These are phyloP conservation scores for Porites evermanni DNA, from an alignment of 92 coral and sea anemone genomes.

Conservation along the genomic window DNA sequence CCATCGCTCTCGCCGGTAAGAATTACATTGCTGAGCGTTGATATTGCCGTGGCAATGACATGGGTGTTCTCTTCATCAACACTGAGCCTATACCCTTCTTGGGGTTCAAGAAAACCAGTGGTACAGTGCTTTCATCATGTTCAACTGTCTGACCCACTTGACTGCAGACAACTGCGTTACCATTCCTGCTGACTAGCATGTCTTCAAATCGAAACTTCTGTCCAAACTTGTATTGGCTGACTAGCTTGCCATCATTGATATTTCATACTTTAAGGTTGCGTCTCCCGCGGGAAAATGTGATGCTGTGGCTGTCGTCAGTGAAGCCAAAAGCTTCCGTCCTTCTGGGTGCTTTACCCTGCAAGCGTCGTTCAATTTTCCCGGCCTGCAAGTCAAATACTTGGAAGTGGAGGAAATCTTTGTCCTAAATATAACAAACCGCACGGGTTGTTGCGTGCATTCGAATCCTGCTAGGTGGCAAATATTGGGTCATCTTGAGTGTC, in stretches of 20 bases:
- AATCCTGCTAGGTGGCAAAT: conserved; percentile 70
- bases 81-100: conserved; percentile 32
- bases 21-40: conserved; percentile 61
- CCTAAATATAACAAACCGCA: conserved; percentile 88
- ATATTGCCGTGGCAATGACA: conserved; percentile 63
- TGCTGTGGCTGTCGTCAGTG: conserved; percentile 65
- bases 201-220: conserved; percentile 85
- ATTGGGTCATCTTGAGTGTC: conserved; percentile 49
- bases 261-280: conserved; percentile 93
- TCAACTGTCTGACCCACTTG: conserved; percentile 59
- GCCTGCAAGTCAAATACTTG: conserved; percentile 72
- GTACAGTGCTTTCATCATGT: conserved; percentile 69
- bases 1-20: conserved; percentile 77
- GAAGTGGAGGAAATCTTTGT: conserved; percentile 74
- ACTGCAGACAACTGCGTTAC: conserved; percentile 68
- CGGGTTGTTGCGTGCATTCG: conserved; percentile 78
- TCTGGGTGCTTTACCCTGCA: conserved; percentile 88
- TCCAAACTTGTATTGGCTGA: conserved; percentile 69
- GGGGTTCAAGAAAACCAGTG: conserved; percentile 65
- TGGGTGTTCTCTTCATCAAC: conserved; percentile 59
- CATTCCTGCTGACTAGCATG: conserved; percentile 77
- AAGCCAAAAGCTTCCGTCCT: conserved; percentile 85
- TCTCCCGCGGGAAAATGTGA: conserved; percentile 86
- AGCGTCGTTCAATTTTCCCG: conserved; percentile 76
- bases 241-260: conserved; percentile 75